phyloP scores from a whole-genome alignment of 2,888 invertebrate genomes.

The Sesamia inferens region DNA sequence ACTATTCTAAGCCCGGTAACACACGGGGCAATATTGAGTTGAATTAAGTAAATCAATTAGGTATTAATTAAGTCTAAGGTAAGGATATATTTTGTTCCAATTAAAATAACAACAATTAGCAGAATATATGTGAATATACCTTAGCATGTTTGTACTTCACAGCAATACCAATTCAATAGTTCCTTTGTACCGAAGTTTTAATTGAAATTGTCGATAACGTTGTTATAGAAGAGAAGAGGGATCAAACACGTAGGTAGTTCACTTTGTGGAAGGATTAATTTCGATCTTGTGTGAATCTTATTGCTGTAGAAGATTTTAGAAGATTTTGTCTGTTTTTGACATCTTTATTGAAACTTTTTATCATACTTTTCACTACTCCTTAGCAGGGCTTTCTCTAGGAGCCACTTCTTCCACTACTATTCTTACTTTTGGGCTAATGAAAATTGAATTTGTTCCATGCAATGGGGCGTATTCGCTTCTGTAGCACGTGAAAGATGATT shows the following conservation, averaged over 20 bases:
- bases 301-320: background rate
- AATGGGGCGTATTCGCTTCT: too few species aligned
- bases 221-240: slow-evolving; percentile 20
- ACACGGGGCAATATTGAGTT: too few species aligned
- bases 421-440: background rate
- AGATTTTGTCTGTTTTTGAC: background rate
- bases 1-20: too few species aligned
- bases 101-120: too few species aligned
- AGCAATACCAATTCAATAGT: slow-evolving; percentile 58
- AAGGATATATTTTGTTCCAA: too few species aligned
- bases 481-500: too few species aligned
- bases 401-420: too few species aligned
- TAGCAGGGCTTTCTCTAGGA: too few species aligned
- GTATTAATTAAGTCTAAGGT: too few species aligned
- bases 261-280: slow-evolving; percentile 40
- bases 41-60: too few species aligned
- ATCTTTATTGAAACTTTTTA: background rate
- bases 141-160: slow-evolving; percentile 55
- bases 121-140: too few species aligned
- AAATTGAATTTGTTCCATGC: background rate
- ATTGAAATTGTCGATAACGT: slow-evolving; percentile 60
- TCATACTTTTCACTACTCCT: background rate
- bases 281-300: slow-evolving; percentile 19
- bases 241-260: slow-evolving; percentile 33
- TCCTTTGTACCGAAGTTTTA: slow-evolving; percentile 63